Evolutionary conservation across 2,113 vertebrate species (phyloP), one percentile per base, ranked within the genome.

Genomic region (Syngnathus typhle): DNA sequence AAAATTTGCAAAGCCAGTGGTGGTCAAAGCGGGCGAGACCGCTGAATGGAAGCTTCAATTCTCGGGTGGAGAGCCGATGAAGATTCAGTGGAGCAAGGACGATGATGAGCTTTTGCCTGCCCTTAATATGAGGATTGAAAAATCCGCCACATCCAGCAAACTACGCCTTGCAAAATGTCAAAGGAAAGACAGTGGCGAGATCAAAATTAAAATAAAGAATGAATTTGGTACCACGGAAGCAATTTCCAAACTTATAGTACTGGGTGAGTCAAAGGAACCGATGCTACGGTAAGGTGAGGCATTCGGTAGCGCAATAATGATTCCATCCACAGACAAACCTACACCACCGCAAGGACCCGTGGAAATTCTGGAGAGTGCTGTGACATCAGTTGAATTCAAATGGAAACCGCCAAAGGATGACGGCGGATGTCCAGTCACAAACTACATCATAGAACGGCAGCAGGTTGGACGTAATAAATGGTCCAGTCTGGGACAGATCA

Each of bases 141-240:
- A 83, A 47, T 88, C 89, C 11, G 82, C 85, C 0, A 77, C 79
- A 55, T 84, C 86, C 38, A 90, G 91, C 2, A 79, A 72, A 1
- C 88, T 97, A 21, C 90, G 83, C 51, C 90, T 97, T 43, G 72
- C 84, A 44, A 93, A 88, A 39, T 81, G 90, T 1, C 70, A 89
- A 73, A 92, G 94, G 59, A 94, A 88, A 81, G 92, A 96, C 60
- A 56, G 86, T 16, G 95, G 94, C 64, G 91, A 87, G 37, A 90
- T 97, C 73, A 91, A 92, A 85, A 82, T 95, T 58, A 94, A 88
- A 67, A 85, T 96, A 56, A 94, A 87, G 81, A 98, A 94, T 0
- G 73, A 93, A 72, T 93, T 89, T 47, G 94, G 93, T 2, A 83
- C 84, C 13, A 68, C 73, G n/a, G 91, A 92, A 61, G 92, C 92